Percentiles rank a stretch among this genome's conserved stretches.
Conservation (phyloP, 1,140 invertebrate genomes). For the Zaprionus taronus region DNA sequence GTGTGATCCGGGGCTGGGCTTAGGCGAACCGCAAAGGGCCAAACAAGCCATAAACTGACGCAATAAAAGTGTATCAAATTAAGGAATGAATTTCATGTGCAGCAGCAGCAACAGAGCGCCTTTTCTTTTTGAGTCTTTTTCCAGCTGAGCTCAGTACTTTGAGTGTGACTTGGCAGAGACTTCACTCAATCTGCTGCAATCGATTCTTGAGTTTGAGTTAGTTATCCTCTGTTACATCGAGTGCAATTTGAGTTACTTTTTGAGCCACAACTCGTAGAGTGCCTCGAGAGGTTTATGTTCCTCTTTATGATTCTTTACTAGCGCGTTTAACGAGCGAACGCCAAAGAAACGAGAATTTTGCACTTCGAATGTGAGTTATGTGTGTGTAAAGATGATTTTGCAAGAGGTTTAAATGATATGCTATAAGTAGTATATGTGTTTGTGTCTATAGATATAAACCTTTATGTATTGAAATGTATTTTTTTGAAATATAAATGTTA, state of each 20-base stretch:
- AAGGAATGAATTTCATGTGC: slow-evolving; percentile 71
- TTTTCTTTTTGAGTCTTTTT: slow-evolving; percentile 25
- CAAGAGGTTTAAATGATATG: slow-evolving; percentile 9
- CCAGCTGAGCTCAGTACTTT: background rate
- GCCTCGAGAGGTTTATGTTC: slow-evolving; percentile 50
- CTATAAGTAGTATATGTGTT: no score
- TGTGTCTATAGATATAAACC: background rate
- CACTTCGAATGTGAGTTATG: slow-evolving; percentile 30
- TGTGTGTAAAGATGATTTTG: slow-evolving; percentile 3
- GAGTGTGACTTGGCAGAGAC: slow-evolving; percentile 2
- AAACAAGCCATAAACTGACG: slow-evolving; percentile 75
- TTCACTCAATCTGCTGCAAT: background rate
- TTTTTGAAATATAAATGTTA: no score
- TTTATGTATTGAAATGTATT: no score
- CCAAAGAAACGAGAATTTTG: background rate
- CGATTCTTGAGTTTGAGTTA: background rate
- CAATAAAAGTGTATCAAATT: slow-evolving; percentile 82
- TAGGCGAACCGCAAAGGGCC: slow-evolving; percentile 62
- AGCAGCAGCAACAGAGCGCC: slow-evolving; percentile 10
- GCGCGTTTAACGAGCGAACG: slow-evolving; percentile 26
- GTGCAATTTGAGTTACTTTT: slow-evolving; percentile 13
- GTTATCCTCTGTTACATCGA: background rate
- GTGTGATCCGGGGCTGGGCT: slow-evolving; percentile 36
- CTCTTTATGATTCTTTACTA: slow-evolving; percentile 50
- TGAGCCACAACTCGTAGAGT: slow-evolving; percentile 15